phyloP scores from a whole-genome alignment of 2,888 invertebrate species.

The Cantharis rustica region DNA sequence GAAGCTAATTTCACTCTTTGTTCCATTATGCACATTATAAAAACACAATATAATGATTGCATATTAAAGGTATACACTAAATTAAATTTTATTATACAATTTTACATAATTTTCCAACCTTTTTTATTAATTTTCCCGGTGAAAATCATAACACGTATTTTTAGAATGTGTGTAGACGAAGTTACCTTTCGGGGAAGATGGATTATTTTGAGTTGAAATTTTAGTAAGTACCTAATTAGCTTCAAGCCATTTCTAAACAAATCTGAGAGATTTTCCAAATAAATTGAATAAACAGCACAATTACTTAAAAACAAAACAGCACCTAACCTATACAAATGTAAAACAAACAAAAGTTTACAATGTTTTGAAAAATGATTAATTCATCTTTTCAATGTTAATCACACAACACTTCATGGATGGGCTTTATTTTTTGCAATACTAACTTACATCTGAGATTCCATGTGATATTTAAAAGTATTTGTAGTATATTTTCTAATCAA shows the following conservation, averaged over 20 bases:
- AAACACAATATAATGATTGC: not conserved
- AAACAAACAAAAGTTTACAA: not conserved
- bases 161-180: not conserved
- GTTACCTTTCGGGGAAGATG: not conserved
- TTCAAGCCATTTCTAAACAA: not conserved
- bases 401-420: not conserved
- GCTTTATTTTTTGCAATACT: slow-evolving; percentile 25
- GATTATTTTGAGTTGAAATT: not conserved
- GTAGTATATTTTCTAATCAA: slow-evolving; percentile 16
- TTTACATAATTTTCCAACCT: not conserved
- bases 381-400: not conserved
- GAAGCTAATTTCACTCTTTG: not conserved
- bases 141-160: not conserved
- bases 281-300: not conserved
- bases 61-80: not conserved
- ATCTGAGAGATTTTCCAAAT: not conserved
- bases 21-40: not conserved
- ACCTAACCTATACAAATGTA: not conserved
- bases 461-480: slow-evolving; percentile 36
- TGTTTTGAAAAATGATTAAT: no score
- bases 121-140: not conserved
- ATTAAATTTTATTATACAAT: not conserved
- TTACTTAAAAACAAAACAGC: not conserved
- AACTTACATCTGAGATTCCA: slow-evolving; percentile 32
- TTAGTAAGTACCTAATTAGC: not conserved